Evolutionary conservation across 1,140 invertebrate species (phyloP).

Genomic region (Cotesia chilonis): DNA sequence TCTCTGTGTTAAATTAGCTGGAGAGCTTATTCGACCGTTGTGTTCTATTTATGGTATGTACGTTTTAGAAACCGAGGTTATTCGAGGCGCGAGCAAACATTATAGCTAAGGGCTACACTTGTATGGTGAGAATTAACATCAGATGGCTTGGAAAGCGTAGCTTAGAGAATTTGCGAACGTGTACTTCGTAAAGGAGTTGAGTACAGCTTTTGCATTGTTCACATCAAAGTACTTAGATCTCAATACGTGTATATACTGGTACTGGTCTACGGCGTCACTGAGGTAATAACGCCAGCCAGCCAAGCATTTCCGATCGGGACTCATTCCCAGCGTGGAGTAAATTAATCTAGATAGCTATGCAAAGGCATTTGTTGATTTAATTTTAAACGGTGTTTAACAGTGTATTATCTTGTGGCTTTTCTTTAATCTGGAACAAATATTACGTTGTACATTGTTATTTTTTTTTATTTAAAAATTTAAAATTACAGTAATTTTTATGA

Average conservation of each 20-base stretch:
- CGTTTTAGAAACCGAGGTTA: no score
- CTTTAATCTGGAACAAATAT: neutral
- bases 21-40: no score
- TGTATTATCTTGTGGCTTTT: neutral
- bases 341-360: conserved; percentile 38
- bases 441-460: no score
- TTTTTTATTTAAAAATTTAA: no score
- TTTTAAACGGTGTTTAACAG: neutral
- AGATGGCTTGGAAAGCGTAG: no score
- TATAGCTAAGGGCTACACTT: no score
- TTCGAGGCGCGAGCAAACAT: no score
- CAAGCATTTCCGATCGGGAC: conserved; percentile 33
- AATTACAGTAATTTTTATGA: no score
- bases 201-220: neutral
- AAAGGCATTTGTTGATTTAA: neutral
- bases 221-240: neutral
- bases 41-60: no score
- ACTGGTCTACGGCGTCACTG: neutral
- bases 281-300: conserved; percentile 15
- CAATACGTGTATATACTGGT: neutral
- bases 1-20: no score
- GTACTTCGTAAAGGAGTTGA: neutral
- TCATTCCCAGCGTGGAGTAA: conserved; percentile 41
- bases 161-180: neutral
- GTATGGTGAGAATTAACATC: no score